Base-by-base conservation (phyloP, 2,888 invertebrate genomes). In the Tachina grossa region DNA sequence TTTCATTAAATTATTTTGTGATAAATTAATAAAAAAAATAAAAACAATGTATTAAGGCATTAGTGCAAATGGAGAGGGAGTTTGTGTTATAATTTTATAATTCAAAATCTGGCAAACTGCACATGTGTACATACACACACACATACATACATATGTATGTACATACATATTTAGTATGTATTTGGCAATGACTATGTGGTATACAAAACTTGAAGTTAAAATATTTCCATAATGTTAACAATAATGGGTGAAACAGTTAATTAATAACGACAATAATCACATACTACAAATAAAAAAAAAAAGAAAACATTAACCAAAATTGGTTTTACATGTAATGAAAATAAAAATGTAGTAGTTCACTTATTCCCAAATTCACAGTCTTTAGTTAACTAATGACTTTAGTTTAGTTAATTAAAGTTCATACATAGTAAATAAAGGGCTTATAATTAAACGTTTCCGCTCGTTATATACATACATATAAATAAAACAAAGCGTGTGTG, bases 211-310 rank as follows among this genome's bases (percentile, higher is more conserved):
- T 66, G 47, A 76, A 55, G 13, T 19, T 76, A 19, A 39, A 53
- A 68, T 77, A 14, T 66, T 77, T 68, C 1, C 43, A 51, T 61
- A 41, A 49, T 72, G 19, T 74, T 51, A 19, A 51, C 41, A 74
- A 74, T 75, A 74, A 74, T 75, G 41, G 43, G 9, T n/a, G 10
- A 74, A 63, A 57, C 19, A 69, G 4, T 16, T 51, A 74, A 68
- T 68, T 16, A 51, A 59, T 53, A 61, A 39, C 69, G 69, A 69
- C 55, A 55, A 39, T 39, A 82, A 63, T 39, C 69, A 55, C 61
- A 68, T 11, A 47, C 22, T 16, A 49, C 65, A 47, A 41, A 9
- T 14, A 13, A 39, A 31, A n/a, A 31, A 47, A 4, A 22, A 47
- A 6, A 16, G 2, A 61, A 16, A 22, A 49, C 31, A 31, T 16